A percentile compares a stretch with the other conserved stretches of the same genome.
Conservation (phyloP, 2,888 invertebrate genomes). For the Entomobrya multifasciata region DNA sequence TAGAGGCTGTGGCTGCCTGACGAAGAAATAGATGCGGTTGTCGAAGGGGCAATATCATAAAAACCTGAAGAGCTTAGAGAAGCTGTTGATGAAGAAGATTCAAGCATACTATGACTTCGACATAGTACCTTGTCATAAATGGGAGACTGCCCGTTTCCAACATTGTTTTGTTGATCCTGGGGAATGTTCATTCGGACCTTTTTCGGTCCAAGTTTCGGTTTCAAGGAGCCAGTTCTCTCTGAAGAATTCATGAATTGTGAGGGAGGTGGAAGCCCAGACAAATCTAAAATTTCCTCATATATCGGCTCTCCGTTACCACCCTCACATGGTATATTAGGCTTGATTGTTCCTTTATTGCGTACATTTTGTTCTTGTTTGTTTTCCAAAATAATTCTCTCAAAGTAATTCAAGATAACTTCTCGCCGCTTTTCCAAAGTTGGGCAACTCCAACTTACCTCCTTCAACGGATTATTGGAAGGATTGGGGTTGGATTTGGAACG, state of each 20-base stretch:
- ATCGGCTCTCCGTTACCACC: slow-evolving; percentile 66
- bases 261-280: not conserved
- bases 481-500: slow-evolving; percentile 66
- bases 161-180: slow-evolving; percentile 36
- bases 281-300: slow-evolving; percentile 75
- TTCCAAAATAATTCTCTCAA: slow-evolving; percentile 71
- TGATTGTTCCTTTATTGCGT: not conserved
- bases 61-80: slow-evolving; percentile 10
- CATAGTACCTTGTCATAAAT: slow-evolving; percentile 65
- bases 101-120: slow-evolving; percentile 66
- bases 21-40: slow-evolving; percentile 37
- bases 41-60: slow-evolving; percentile 53
- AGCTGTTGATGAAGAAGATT: slow-evolving; percentile 49
- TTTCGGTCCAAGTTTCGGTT: slow-evolving; percentile 73
- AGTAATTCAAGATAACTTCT: slow-evolving; percentile 75
- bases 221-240: slow-evolving; percentile 66
- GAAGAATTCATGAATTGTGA: not conserved
- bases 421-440: slow-evolving; percentile 74
- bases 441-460: slow-evolving; percentile 76
- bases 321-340: slow-evolving; percentile 64
- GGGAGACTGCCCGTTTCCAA: slow-evolving; percentile 41
- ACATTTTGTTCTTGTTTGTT: slow-evolving; percentile 64
- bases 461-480: slow-evolving; percentile 69
- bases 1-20: slow-evolving; percentile 58
- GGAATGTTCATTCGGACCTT: slow-evolving; percentile 73